phyloP scores from a whole-genome alignment of 2,797 vertebrate species.

The Eospalax fontanierii region DNA sequence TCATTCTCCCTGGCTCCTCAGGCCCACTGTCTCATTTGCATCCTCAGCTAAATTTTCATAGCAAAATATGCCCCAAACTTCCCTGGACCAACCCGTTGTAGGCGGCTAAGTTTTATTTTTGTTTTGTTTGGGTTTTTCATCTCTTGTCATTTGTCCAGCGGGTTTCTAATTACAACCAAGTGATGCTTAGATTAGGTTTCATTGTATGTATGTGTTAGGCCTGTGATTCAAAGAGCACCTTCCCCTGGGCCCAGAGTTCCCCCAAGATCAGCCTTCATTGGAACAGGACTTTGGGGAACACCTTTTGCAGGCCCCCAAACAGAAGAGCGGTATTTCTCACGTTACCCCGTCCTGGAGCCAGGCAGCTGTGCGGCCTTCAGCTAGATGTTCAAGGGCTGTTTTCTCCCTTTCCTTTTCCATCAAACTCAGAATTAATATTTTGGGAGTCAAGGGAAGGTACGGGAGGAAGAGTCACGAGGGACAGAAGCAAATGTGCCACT shows the following conservation, averaged over 20 bases:
- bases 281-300: constrained; percentile 58
- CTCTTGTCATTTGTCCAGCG: constrained; percentile 78
- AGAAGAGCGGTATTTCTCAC: constrained; percentile 55
- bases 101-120: constrained; percentile 74
- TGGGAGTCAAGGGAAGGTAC: constrained; percentile 77
- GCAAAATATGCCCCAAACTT: constrained; percentile 79
- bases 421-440: constrained; percentile 73
- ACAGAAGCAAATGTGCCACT: neutral
- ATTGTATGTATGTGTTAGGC: constrained; percentile 73
- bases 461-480: constrained; percentile 76
- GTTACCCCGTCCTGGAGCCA: rapidly evolving
- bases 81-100: constrained; percentile 65
- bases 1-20: neutral
- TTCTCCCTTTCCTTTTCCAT: constrained; percentile 71
- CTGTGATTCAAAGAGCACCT: neutral
- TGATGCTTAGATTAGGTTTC: constrained; percentile 87
- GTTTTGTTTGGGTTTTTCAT: constrained; percentile 78
- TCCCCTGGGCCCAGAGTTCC: constrained; percentile 25
- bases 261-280: constrained; percentile 71
- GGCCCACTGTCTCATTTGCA: constrained; percentile 82
- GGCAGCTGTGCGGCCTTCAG: constrained; percentile 64
- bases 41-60: constrained; percentile 72
- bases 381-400: constrained; percentile 20
- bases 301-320: constrained; percentile 48
- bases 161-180: constrained; percentile 84